A percentile compares a stretch with the other conserved stretches of the same genome.
Conservation (phyloP, 2,797 vertebrate species). For the Menidia menidia region DNA sequence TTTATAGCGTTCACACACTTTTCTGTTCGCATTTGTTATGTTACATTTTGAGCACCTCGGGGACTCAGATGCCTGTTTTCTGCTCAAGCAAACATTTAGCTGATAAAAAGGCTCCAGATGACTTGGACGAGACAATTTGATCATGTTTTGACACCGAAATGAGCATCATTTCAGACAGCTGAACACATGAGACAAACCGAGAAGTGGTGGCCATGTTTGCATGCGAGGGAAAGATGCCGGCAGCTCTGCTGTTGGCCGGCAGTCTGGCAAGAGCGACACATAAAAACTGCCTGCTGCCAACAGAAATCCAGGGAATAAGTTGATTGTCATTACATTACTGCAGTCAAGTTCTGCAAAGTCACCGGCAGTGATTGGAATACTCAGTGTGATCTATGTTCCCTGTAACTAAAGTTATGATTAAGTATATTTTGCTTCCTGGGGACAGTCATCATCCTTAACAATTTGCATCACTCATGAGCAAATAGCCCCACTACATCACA, state of each 20-base stretch:
- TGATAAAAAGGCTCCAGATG: conserved; percentile 48
- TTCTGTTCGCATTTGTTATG: conserved; percentile 60
- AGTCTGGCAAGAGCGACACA: conserved; percentile 28
- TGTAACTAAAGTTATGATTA: neutral
- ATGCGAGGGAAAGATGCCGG: conserved; percentile 41
- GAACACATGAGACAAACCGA: conserved; percentile 63
- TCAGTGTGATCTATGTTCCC: neutral
- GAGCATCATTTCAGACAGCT: conserved; percentile 66
- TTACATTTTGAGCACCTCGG: conserved; percentile 65
- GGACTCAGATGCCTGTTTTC: conserved; percentile 56
- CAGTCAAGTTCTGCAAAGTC: conserved; percentile 32
- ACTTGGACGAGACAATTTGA: conserved; percentile 58
- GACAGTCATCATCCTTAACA: neutral
- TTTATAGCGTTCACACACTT: conserved; percentile 60
- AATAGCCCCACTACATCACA: neutral
- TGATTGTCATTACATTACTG: conserved; percentile 35
- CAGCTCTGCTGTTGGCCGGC: conserved; percentile 45
- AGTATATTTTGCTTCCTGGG: neutral
- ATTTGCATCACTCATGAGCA: neutral
- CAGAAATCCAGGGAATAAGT: conserved; percentile 22
- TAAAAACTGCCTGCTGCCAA: conserved; percentile 31
- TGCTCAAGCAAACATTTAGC: conserved; percentile 57
- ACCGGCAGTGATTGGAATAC: conserved; percentile 29
- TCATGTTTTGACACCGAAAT: conserved; percentile 55
- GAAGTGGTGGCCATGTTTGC: conserved; percentile 42